These are phyloP conservation scores for Netelia virgata DNA, from an alignment of 2,888 invertebrate genomes.

Conservation along the genomic window DNA sequence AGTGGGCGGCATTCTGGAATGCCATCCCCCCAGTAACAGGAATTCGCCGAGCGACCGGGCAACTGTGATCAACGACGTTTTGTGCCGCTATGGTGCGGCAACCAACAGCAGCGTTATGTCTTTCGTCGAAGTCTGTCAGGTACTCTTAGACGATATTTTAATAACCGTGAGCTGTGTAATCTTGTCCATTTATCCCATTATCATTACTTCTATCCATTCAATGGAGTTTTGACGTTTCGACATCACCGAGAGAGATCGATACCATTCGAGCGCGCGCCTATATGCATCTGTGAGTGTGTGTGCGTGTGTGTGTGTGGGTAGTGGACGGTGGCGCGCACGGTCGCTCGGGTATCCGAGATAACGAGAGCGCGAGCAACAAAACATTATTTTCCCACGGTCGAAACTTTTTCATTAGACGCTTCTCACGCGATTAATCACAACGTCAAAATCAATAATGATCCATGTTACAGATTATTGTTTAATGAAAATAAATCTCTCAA, in stretches of 20 bases:
- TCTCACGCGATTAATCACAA: not conserved
- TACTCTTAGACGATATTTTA: conserved; percentile 66
- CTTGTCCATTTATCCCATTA: conserved; percentile 5
- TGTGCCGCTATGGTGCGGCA: conserved; percentile 82
- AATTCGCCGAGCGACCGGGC: conserved; percentile 78
- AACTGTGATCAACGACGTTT: conserved; percentile 76
- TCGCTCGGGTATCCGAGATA: conserved; percentile 10
- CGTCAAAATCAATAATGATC: not conserved
- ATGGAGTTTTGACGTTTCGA: conserved; percentile 43
- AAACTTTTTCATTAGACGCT: not conserved
- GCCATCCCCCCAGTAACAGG: conserved; percentile 82
- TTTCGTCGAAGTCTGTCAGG: conserved; percentile 83
- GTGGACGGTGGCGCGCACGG: conserved; percentile 25
- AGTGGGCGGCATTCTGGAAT: conserved; percentile 84
- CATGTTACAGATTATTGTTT: not conserved
- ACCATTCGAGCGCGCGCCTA: not conserved
- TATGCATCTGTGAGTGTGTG: conserved; percentile 2
- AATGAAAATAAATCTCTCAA: not conserved
- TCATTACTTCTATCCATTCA: not conserved
- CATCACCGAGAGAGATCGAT: conserved; percentile 11
- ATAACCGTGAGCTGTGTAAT: not conserved
- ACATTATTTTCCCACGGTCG: conserved; percentile 64
- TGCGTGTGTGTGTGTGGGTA: not conserved
- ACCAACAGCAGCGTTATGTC: conserved; percentile 81
- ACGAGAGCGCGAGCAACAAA: conserved; percentile 20